These are phyloP conservation scores for Bos javanicus DNA, from an alignment of 2,113 vertebrate species.

Conservation along the genomic window DNA sequence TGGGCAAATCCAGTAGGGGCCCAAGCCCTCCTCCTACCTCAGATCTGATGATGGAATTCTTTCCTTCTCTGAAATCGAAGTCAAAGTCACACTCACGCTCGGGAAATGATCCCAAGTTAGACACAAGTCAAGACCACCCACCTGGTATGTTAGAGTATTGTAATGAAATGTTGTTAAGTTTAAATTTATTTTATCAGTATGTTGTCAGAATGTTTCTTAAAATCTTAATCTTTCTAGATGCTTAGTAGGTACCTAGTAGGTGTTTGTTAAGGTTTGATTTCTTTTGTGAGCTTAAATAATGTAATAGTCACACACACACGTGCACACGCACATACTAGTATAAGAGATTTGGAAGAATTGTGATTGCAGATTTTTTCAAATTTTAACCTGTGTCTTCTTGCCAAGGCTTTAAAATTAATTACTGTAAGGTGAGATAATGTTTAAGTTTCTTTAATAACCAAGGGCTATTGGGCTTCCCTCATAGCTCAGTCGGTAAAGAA, in stretches of 20 bases:
- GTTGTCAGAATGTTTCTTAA: background rate
- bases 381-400: background rate
- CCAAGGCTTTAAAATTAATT: background rate
- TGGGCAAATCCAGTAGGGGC: constrained; percentile 42
- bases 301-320: background rate
- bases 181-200: background rate
- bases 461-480: background rate
- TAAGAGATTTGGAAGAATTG: background rate
- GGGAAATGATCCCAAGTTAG: constrained; percentile 61
- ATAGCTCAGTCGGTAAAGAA: background rate
- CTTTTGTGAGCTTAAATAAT: background rate
- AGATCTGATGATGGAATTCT: constrained; percentile 89
- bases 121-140: constrained; percentile 71
- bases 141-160: constrained; percentile 79
- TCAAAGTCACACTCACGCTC: constrained; percentile 71
- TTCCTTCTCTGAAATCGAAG: constrained; percentile 91
- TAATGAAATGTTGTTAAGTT: background rate
- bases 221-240: background rate
- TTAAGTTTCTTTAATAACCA: constrained; percentile 23
- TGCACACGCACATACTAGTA: background rate
- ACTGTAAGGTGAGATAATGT: background rate
- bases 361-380: background rate
- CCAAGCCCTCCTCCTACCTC: constrained; percentile 81
- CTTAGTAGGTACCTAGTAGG: background rate
- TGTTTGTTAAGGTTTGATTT: background rate